A percentile compares a stretch with the other conserved stretches of the same genome.
These are phyloP conservation scores for Contarinia nasturtii DNA, from an alignment of 1,140 invertebrate species.

Conservation along the genomic window DNA sequence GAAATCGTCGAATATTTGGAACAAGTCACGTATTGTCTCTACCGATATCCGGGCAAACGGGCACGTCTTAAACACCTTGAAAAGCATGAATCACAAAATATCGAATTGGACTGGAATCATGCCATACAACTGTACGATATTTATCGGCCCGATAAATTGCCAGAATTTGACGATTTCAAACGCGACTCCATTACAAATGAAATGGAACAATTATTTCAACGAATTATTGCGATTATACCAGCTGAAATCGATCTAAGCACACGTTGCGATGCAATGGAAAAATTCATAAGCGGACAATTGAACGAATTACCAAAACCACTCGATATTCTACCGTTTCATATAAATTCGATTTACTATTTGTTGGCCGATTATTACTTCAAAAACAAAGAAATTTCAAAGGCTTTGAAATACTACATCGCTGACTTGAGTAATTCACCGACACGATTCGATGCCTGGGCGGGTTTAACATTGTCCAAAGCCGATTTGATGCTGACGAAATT, in stretches of 20 bases:
- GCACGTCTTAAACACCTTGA: conserved; percentile 48
- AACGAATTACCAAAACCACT: conserved; percentile 30
- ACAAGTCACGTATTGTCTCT: conserved; percentile 78
- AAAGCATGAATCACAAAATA: conserved; percentile 55
- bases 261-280: conserved; percentile 35
- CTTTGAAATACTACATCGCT: conserved; percentile 61
- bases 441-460: conserved; percentile 82
- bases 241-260: conserved; percentile 37
- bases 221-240: conserved; percentile 55
- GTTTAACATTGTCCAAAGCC: conserved; percentile 62
- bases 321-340: conserved; percentile 28
- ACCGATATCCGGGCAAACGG: conserved; percentile 65
- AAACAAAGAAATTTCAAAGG: conserved; percentile 51
- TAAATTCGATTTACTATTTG: conserved; percentile 67
- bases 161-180: conserved; percentile 49
- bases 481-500: conserved; percentile 64
- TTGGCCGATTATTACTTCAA: conserved; percentile 88
- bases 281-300: conserved; percentile 41
- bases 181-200: conserved; percentile 52
- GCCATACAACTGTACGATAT: conserved; percentile 65
- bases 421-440: conserved; percentile 63
- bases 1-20: conserved; percentile 39
- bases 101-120: conserved; percentile 57
- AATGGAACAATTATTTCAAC: conserved; percentile 54
- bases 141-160: conserved; percentile 57